Evolutionary conservation across 2,113 vertebrate genomes (phyloP).

Genomic region (Caretta caretta): DNA sequence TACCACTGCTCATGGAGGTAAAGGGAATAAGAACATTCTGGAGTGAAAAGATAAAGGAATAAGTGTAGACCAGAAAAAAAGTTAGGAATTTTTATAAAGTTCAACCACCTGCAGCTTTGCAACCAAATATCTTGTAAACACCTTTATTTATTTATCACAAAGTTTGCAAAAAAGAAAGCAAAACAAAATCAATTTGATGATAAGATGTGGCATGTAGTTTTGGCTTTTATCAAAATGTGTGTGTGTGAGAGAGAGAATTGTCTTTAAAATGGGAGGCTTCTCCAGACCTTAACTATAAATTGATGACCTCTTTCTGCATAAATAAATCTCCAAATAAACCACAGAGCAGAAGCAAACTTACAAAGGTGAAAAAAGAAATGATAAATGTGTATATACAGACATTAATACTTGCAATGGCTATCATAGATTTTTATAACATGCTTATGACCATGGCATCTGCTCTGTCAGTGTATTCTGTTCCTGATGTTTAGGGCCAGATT

Average conservation of each 20-base stretch:
- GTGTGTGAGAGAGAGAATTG: neutral
- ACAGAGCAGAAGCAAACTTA: neutral
- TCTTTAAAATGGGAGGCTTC: neutral
- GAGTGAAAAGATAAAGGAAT: slow-evolving; percentile 14
- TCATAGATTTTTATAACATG: neutral
- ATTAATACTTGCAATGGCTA: neutral
- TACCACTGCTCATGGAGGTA: slow-evolving; percentile 1
- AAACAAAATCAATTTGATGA: neutral
- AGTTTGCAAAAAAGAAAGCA: too few species aligned
- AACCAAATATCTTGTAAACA: neutral
- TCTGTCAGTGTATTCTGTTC: neutral
- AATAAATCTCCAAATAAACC: neutral
- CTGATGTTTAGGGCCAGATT: neutral
- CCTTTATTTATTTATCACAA: too few species aligned
- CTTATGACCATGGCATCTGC: neutral
- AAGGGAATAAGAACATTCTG: slow-evolving; percentile 25
- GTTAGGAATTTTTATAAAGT: neutral
- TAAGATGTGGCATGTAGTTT: neutral
- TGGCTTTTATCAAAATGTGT: neutral
- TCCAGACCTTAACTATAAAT: neutral
- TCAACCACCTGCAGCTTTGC: neutral
- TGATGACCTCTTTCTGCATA: neutral
- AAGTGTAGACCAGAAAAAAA: neutral
- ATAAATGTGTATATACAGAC: neutral
- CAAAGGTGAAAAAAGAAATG: neutral